A percentile compares a stretch with the other conserved stretches of the same genome.
Evolutionary conservation across 2,888 invertebrate genomes (phyloP).

Genomic region (Thymelicus lineola): DNA sequence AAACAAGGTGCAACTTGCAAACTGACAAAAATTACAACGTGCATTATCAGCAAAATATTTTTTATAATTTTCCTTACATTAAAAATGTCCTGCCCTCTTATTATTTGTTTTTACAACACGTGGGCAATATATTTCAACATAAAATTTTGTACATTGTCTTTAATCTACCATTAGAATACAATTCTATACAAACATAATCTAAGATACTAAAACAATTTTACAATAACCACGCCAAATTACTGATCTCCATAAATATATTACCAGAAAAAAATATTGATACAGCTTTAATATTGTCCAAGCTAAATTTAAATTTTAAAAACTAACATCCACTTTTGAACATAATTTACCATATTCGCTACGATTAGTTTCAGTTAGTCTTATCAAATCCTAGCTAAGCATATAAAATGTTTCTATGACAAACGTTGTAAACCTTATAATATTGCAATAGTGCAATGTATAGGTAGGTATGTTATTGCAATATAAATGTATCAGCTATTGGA

Average conservation of each 20-base stretch:
- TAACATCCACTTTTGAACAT: slow-evolving; percentile 6
- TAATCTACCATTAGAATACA: slow-evolving; percentile 3
- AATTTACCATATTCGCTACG: background rate
- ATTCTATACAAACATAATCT: slow-evolving; percentile 9
- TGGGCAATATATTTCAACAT: background rate
- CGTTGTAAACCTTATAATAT: background rate
- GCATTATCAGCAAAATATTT: background rate
- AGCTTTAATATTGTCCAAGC: background rate
- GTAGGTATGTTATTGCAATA: background rate
- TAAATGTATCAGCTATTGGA: background rate
- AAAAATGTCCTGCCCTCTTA: too few species aligned
- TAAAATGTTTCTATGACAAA: slow-evolving; percentile 9
- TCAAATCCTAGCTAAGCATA: slow-evolving; percentile 18
- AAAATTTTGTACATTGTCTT: background rate
- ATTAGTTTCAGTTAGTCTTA: slow-evolving; percentile 25
- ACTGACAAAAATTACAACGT: background rate
- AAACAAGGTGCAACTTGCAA: background rate
- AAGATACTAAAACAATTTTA: slow-evolving; percentile 3
- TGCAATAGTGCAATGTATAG: background rate
- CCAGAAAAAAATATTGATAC: background rate
- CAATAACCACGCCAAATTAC: background rate
- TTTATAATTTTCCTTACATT: background rate
- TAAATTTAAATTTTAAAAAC: background rate
- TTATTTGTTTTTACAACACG: background rate
- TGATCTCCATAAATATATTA: background rate